Conservation (phyloP, 1,140 invertebrate genomes). For the Drosophila rhopaloa region DNA sequence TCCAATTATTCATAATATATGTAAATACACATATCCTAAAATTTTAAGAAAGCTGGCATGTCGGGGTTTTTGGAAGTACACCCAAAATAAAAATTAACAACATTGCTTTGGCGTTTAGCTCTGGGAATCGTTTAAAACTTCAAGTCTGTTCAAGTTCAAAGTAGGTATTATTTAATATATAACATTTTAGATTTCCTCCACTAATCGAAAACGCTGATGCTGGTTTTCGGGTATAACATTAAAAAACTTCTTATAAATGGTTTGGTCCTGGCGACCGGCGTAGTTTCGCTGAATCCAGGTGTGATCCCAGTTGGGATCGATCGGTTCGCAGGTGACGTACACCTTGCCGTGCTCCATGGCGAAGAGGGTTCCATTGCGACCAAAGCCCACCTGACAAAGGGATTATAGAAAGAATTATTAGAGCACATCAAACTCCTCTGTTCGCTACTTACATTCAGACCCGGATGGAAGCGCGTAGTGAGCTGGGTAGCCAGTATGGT, state of each 20-base stretch:
- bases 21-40: too few relatives aligned
- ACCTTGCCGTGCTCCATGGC: constrained; percentile 90
- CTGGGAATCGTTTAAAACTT: too few relatives aligned
- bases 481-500: constrained; percentile 89
- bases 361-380: constrained; percentile 90
- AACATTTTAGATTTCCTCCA: constrained; percentile 87
- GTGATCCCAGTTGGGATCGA: constrained; percentile 90
- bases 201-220: constrained; percentile 90
- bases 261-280: constrained; percentile 86
- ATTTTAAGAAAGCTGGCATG: too few relatives aligned
- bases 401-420: neutral
- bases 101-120: too few relatives aligned
- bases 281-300: constrained; percentile 89
- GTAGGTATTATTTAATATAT: constrained; percentile 3
- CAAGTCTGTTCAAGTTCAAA: neutral
- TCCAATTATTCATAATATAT: too few relatives aligned
- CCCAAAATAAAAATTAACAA: too few relatives aligned
- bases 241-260: constrained; percentile 93
- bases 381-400: constrained; percentile 89
- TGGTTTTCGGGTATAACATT: constrained; percentile 91
- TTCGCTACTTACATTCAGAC: constrained; percentile 88
- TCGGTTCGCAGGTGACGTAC: constrained; percentile 90
- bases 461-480: constrained; percentile 91
- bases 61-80: too few relatives aligned
- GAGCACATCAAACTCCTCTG: neutral